These are phyloP conservation scores for Eriosoma lanigerum DNA, from an alignment of 1,140 invertebrate genomes.

Conservation along the genomic window DNA sequence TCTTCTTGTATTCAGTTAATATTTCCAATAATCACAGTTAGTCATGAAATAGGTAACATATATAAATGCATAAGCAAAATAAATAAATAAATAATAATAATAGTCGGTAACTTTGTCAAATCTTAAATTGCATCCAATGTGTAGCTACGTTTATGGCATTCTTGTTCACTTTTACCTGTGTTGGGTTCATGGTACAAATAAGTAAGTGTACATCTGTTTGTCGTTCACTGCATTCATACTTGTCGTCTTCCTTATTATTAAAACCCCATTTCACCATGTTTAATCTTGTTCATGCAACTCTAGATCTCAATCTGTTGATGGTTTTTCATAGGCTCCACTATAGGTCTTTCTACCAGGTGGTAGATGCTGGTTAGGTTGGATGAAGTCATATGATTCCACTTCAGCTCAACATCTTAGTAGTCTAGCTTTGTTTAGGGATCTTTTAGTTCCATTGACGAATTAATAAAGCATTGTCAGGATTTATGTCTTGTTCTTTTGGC, in stretches of 20 bases:
- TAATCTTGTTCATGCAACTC: neutral
- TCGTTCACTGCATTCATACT: neutral
- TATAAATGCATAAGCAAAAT: too few relatives aligned
- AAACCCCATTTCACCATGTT: neutral
- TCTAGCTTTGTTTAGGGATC: neutral
- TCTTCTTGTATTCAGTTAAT: too few relatives aligned
- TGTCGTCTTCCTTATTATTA: constrained; percentile 8
- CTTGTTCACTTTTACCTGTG: too few relatives aligned
- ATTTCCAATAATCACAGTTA: too few relatives aligned
- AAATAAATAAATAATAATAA: too few relatives aligned
- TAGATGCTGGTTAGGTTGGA: neutral
- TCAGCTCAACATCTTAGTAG: neutral
- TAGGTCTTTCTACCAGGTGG: neutral
- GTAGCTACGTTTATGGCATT: too few relatives aligned
- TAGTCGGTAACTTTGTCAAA: too few relatives aligned
- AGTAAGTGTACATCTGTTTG: neutral
- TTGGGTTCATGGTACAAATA: too few relatives aligned
- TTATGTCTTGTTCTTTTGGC: neutral
- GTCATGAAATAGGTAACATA: too few relatives aligned
- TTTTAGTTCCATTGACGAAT: neutral
- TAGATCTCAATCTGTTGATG: neutral
- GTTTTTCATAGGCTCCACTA: neutral
- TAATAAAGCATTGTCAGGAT: neutral
- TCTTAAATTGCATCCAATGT: too few relatives aligned
- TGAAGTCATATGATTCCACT: neutral